Evolutionary conservation across 1,140 invertebrate genomes (phyloP), one percentile per base, ranked within the genome.

Genomic region (Bombus balteatus): DNA sequence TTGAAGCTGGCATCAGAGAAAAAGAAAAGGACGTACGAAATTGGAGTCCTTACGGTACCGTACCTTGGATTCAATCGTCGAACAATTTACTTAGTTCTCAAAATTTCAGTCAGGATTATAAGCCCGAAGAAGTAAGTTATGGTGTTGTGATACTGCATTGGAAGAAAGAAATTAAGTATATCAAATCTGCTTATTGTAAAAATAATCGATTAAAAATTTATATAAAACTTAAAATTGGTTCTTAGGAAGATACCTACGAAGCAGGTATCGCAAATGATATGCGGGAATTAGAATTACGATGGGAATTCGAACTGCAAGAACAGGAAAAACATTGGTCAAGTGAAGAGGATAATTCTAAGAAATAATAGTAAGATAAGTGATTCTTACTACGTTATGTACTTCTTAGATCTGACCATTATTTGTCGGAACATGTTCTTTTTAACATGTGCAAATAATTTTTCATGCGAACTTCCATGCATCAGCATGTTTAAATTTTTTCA

Each of bases 191-290:
- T 22, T 28, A 18, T 39, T 70, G 22, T 9, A 53, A 80, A 18
- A 28, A n/a, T 47, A 2, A 34, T 80, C 9, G 15, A 25, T 12
- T 39, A 68, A 79, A 79, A 41, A 10, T 70, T 70, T 32, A 37
- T 8, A 43, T 47, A 53, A 80, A 80, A n/a, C 0, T 37, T 76
- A 0, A 32, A 57, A 43, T 37, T 43, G 18, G 22, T 47, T 47
- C 66, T 25, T 80, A 97, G 93, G 96, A 97, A 89, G 96, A 96
- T 83, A 96, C 96, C 5, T 97, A 97, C 83, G 97, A 97, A 92
- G 96, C 95, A 78, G 96, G 96, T 77, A 97, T 97, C 75, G 97
- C 96, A 32, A 96, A 97, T 89, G 97, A 97, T 90, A 97, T 97
- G 95, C 94, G 96, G 34, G 96, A 97, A 90, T 94, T 97, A 39